A percentile compares a stretch with the other conserved stretches of the same genome.
Evolutionary conservation across 2,888 invertebrate genomes (phyloP).

Genomic region (Lasioglossum zephyrum): DNA sequence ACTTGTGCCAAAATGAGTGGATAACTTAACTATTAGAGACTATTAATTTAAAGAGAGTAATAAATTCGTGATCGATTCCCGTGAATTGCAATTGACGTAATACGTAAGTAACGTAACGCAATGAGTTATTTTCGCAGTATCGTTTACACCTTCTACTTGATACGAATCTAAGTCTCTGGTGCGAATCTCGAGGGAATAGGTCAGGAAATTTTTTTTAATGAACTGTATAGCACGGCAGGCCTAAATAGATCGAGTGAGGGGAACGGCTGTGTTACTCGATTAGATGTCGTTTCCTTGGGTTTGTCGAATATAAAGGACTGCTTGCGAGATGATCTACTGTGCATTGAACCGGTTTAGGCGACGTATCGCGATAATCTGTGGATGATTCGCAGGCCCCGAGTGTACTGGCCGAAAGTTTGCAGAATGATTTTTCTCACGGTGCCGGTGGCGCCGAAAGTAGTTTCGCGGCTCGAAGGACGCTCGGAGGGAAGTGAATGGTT

Average conservation of each 20-base stretch:
- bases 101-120: too few species aligned
- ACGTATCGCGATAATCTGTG: neutral
- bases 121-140: neutral
- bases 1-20: too few species aligned
- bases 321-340: neutral
- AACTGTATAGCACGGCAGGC: neutral
- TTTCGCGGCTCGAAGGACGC: neutral
- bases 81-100: neutral
- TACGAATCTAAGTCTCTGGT: neutral
- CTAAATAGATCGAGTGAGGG: too few species aligned
- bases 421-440: constrained; percentile 33
- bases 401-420: neutral
- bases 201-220: neutral
- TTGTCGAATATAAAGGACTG: neutral
- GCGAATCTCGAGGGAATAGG: neutral
- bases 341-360: neutral
- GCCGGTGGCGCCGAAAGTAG: constrained; percentile 4
- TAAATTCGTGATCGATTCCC: neutral
- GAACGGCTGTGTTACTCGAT: too few species aligned
- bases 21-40: too few species aligned
- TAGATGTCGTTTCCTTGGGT: neutral
- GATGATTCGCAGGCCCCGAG: neutral
- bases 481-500: neutral
- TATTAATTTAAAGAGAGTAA: neutral
- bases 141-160: neutral